Conservation (phyloP, 2,888 invertebrate genomes). For the Opisthograptis luteolata region DNA sequence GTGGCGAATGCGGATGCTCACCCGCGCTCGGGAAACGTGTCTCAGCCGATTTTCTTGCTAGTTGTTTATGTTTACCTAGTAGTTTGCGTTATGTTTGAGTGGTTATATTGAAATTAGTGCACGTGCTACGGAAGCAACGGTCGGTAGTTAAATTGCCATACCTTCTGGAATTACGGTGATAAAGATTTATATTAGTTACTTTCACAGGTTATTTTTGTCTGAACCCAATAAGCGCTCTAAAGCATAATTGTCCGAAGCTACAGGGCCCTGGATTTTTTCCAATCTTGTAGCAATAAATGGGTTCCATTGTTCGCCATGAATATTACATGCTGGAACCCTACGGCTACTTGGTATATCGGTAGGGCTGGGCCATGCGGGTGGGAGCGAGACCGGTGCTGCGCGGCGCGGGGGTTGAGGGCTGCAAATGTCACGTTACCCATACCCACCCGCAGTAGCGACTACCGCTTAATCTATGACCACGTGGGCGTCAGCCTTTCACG, state of each 20-base stretch:
- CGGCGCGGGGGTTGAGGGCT: slow-evolving; percentile 37
- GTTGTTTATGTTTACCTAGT: slow-evolving; percentile 21
- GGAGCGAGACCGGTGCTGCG: slow-evolving; percentile 37
- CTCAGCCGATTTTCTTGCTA: slow-evolving; percentile 19
- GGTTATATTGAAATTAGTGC: slow-evolving; percentile 1
- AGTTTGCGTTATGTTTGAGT: background rate
- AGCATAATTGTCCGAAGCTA: background rate
- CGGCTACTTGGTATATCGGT: slow-evolving; percentile 43
- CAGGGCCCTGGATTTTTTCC: background rate
- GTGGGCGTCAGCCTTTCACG: slow-evolving; percentile 49
- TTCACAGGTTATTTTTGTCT: no score
- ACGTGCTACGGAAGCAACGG: no score
- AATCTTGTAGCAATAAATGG: slow-evolving; percentile 12
- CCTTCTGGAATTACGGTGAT: background rate
- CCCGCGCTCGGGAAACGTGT: slow-evolving; percentile 10
- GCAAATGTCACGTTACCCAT: slow-evolving; percentile 64
- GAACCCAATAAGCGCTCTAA: no score
- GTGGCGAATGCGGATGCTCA: slow-evolving; percentile 33
- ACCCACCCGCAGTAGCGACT: slow-evolving; percentile 37
- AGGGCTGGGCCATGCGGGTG: slow-evolving; percentile 43
- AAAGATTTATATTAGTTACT: no score
- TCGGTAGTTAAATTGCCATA: no score
- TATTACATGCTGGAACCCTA: slow-evolving; percentile 36
- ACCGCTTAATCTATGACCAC: slow-evolving; percentile 30
- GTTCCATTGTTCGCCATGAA: slow-evolving; percentile 18